Evolutionary conservation across 2,797 vertebrate species (phyloP), one percentile per base, ranked within the genome.

Genomic region (Calcarius lapponicus): DNA sequence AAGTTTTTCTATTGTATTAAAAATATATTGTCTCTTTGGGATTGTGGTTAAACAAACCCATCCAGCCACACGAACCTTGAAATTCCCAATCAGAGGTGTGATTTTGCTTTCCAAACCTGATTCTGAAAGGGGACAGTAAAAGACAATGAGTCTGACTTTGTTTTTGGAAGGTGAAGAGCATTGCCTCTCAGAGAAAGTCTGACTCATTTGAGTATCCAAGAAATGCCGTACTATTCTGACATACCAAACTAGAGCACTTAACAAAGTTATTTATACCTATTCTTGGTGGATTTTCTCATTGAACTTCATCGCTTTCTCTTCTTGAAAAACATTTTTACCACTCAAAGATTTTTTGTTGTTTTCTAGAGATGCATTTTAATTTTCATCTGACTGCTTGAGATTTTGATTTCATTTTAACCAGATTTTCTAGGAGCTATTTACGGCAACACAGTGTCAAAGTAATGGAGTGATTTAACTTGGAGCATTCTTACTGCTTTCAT

Each of bases 151-250:
- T 56, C 67, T 74, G n/a, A 28, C n/a, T 48, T 71, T 36, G 13
- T 6, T 34, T 88, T 57, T 32, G 13, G 11, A 10, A 43, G 6
- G 5, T 38, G 17, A 31, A 58, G 72, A 19, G 11, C 43, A 14
- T 57, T 65, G 15, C 11, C 17, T 66, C 13, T 80, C 32, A 43
- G 48, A 19, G 26, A 22, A 53, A 15, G 22, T 51, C 25, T 66
- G 67, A 45, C 18, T 70, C 0, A 0, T 40, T 26, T 51, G 29
- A 17, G 22, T 42, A 7, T 62, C 13, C 19, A 43, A 54, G 54
- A 74, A 74, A 57, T 32, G 17, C 26, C 0, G 0, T 58, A 14
- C 28, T 84, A 12, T 71, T 67, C 22, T 86, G 31, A 42, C 3
- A 2, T 42, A 19, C 31, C 73, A 48, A 83, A 76, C 51, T 31